Percentiles rank a stretch among this genome's conserved stretches.
Evolutionary conservation across 2,113 vertebrate species (phyloP).

Genomic region (Coptodon rendalli): DNA sequence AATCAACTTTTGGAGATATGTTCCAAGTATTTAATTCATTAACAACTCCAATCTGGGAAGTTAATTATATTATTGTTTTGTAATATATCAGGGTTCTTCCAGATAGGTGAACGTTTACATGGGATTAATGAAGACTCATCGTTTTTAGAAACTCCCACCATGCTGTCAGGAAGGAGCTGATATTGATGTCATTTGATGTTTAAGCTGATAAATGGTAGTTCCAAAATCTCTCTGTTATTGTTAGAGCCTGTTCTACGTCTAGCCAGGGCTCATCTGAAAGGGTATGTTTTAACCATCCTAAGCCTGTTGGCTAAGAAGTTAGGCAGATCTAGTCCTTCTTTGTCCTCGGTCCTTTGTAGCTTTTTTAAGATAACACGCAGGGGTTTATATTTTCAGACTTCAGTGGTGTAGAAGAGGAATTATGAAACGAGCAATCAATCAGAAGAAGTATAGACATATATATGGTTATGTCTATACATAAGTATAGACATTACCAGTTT

Average conservation of each 20-base stretch:
- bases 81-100: background rate
- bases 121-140: accelerated
- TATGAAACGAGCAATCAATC: accelerated
- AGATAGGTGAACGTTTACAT: background rate
- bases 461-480: too few relatives aligned
- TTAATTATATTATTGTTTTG: background rate
- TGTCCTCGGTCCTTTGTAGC: background rate
- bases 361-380: accelerated
- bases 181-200: background rate
- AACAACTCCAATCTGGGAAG: background rate
- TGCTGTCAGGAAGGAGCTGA: background rate
- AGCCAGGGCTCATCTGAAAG: background rate
- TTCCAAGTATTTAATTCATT: background rate
- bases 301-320: background rate
- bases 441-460: background rate
- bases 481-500: background rate
- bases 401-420: background rate
- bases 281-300: background rate
- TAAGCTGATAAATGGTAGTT: background rate
- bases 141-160: background rate
- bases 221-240: accelerated
- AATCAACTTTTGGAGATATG: too few relatives aligned
- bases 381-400: background rate
- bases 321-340: background rate
- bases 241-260: background rate